Percentiles rank a stretch among this genome's conserved stretches.
Evolutionary conservation across 1,140 invertebrate genomes (phyloP).

Genomic region (Periplaneta americana): DNA sequence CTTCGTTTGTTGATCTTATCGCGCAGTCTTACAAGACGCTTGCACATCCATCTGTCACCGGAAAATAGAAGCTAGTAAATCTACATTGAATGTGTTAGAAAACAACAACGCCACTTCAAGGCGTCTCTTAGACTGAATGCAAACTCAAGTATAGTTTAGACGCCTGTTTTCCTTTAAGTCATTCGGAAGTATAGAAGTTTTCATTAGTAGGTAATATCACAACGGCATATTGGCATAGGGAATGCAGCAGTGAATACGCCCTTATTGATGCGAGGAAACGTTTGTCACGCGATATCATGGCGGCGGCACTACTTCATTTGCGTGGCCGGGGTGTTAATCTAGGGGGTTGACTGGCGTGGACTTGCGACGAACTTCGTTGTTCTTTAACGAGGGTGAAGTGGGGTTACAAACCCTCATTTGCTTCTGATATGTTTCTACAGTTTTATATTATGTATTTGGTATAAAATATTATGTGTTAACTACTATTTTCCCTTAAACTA

Average conservation of each 20-base stretch:
- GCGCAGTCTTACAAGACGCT: background rate
- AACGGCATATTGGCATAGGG: background rate
- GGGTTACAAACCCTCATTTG: background rate
- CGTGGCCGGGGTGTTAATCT: background rate
- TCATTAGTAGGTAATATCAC: background rate
- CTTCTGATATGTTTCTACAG: too few species aligned
- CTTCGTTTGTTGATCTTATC: background rate
- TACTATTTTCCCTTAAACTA: too few species aligned
- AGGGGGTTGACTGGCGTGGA: background rate
- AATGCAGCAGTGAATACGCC: background rate
- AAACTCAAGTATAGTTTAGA: background rate
- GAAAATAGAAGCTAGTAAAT: background rate
- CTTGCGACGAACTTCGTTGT: background rate
- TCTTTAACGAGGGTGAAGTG: background rate
- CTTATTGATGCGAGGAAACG: background rate
- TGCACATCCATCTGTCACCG: background rate
- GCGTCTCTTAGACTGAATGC: background rate
- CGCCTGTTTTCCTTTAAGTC: background rate
- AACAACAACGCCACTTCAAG: background rate
- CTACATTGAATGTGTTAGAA: background rate
- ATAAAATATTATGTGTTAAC: too few species aligned
- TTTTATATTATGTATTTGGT: too few species aligned
- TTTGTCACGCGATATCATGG: background rate
- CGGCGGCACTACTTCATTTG: background rate
- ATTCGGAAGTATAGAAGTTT: background rate